Conservation (phyloP, 2,113 vertebrate species). For the Promerops cafer region DNA sequence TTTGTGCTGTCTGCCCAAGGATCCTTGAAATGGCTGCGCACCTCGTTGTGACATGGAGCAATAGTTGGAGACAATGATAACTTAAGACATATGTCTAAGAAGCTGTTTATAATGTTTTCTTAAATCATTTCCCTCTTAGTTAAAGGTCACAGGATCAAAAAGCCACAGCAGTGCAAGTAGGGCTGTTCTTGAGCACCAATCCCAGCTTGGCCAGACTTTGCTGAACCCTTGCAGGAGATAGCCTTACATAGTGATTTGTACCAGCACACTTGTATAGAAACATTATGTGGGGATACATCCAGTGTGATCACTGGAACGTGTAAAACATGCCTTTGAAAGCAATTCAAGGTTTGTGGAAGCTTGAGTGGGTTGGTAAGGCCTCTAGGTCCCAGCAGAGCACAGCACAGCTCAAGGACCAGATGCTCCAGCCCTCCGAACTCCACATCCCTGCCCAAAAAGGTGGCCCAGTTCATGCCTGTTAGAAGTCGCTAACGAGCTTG, state of each 20-base stretch:
- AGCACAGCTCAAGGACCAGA: not conserved
- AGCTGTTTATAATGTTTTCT: not conserved
- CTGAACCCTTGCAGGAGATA: not conserved
- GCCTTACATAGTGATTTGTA: not conserved
- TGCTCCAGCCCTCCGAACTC: accelerated
- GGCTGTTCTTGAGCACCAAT: not conserved
- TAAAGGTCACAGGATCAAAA: not conserved
- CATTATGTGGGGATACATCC: not conserved
- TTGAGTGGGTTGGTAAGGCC: not conserved
- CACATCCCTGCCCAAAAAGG: not conserved
- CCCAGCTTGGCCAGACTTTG: not conserved
- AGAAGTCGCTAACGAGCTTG: not conserved
- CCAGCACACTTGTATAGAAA: not conserved
- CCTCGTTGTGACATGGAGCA: not conserved
- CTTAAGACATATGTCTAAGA: not conserved
- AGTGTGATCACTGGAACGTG: not conserved
- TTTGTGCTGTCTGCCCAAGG: not conserved
- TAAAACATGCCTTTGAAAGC: not conserved
- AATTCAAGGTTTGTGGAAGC: not conserved
- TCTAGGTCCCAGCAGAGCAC: not conserved
- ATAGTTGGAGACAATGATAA: not conserved
- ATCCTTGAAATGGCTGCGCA: not conserved
- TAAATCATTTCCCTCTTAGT: not conserved
- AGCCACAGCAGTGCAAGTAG: not conserved
- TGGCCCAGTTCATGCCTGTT: not conserved